These are phyloP conservation scores for Ochotona princeps DNA, from an alignment of 2,113 vertebrate species.

Conservation along the genomic window DNA sequence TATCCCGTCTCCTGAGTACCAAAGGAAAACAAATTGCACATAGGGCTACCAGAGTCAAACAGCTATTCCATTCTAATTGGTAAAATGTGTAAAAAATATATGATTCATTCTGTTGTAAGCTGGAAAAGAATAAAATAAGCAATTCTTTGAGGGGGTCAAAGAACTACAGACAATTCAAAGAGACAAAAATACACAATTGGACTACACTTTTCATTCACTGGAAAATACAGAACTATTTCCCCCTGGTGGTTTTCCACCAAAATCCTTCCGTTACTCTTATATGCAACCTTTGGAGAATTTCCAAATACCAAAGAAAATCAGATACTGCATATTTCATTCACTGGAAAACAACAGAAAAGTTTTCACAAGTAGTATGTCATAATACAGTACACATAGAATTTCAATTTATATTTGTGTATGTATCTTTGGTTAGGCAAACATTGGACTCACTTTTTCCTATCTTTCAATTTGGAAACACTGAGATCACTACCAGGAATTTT, in stretches of 20 bases:
- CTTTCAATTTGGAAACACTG: not conserved
- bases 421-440: not conserved
- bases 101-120: slow-evolving; percentile 9
- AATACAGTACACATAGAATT: not conserved
- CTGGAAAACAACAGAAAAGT: not conserved
- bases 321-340: not conserved
- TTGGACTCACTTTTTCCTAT: no score
- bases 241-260: not conserved
- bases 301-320: not conserved
- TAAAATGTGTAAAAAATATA: slow-evolving; percentile 44
- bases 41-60: not conserved
- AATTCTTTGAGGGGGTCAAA: slow-evolving; percentile 36
- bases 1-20: slow-evolving; percentile 26
- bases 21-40: slow-evolving; percentile 67
- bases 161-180: slow-evolving; percentile 42
- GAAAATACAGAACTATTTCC: slow-evolving; percentile 1
- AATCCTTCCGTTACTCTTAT: not conserved
- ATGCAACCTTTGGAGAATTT: not conserved
- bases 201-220: not conserved
- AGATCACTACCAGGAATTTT: not conserved
- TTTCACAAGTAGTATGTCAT: not conserved
- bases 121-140: slow-evolving; percentile 53
- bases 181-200: not conserved
- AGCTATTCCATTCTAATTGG: slow-evolving; percentile 54
- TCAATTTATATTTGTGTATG: not conserved